phyloP scores from a whole-genome alignment of 2,113 vertebrate species.

The Platysteira castanea region DNA sequence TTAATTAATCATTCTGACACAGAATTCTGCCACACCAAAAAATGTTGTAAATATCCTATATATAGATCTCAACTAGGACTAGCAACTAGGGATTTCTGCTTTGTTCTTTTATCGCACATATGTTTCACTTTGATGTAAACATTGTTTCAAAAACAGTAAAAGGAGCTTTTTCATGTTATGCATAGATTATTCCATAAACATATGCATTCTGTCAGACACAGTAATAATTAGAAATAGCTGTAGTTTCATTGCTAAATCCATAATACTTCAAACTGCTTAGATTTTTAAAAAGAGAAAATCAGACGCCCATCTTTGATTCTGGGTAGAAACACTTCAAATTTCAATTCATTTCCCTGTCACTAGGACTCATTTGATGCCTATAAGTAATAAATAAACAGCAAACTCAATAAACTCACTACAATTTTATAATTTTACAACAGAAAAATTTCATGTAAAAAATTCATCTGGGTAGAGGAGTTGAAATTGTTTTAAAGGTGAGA shows the following conservation, averaged over 20 bases:
- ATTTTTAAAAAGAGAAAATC: background rate
- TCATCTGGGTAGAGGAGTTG: background rate
- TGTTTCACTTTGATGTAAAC: slow-evolving; percentile 59
- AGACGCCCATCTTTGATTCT: background rate
- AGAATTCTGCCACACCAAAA: background rate
- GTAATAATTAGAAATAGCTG: slow-evolving; percentile 59
- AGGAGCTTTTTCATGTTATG: slow-evolving; percentile 38
- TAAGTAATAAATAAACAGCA: background rate
- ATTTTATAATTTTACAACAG: background rate
- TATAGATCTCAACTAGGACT: slow-evolving; percentile 29
- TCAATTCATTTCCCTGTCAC: background rate
- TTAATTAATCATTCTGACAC: slow-evolving; percentile 58
- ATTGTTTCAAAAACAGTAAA: slow-evolving; percentile 46
- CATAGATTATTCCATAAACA: slow-evolving; percentile 57
- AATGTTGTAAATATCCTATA: slow-evolving; percentile 45
- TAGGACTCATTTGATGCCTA: background rate
- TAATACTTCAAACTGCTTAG: background rate
- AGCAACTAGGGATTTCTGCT: slow-evolving; percentile 30
- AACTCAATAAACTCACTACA: background rate
- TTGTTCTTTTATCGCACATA: slow-evolving; percentile 59
- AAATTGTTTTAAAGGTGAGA: background rate
- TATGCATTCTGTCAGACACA: slow-evolving; percentile 37
- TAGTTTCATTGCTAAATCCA: background rate
- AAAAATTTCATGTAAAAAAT: background rate
- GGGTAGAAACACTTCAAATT: background rate